These are phyloP conservation scores for Chrysomela aeneicollis DNA, from an alignment of 2,888 invertebrate species.

Conservation along the genomic window DNA sequence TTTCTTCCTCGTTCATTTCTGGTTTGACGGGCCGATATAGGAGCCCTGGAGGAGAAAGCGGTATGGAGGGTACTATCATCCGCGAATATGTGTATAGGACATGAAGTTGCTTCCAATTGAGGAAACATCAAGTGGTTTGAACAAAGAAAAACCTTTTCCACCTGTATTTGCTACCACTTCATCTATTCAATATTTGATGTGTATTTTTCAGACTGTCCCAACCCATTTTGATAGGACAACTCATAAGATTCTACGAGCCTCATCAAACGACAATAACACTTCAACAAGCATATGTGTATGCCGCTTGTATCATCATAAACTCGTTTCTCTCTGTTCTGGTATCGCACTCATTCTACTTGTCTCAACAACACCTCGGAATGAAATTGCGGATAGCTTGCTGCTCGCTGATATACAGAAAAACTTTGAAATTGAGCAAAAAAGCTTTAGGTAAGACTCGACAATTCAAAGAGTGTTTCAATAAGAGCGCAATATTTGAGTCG, in stretches of 20 bases:
- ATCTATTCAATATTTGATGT: not conserved
- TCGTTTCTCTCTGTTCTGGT: conserved; percentile 71
- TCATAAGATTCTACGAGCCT: conserved; percentile 48
- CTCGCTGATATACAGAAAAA: conserved; percentile 71
- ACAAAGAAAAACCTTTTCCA: too few species aligned
- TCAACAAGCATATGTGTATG: conserved; percentile 47
- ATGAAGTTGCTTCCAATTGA: too few species aligned
- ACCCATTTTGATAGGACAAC: conserved; percentile 48
- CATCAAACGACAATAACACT: conserved; percentile 40
- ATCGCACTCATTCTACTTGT: conserved; percentile 84
- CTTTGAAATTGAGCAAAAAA: conserved; percentile 73
- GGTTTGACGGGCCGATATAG: too few species aligned
- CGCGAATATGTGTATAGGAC: too few species aligned
- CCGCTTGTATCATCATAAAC: conserved; percentile 44
- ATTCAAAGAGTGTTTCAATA: too few species aligned
- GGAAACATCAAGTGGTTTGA: too few species aligned
- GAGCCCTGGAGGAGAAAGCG: too few species aligned
- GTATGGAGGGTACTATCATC: too few species aligned
- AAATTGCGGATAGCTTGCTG: conserved; percentile 80
- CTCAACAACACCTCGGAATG: conserved; percentile 81
- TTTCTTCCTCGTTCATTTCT: too few species aligned
- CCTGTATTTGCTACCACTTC: too few species aligned
- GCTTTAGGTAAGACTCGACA: conserved; percentile 72
- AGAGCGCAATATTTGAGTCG: too few species aligned
- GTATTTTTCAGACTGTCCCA: conserved; percentile 47